Percentiles rank a stretch among this genome's conserved stretches.
Conservation (phyloP, 2,113 vertebrate species). For the Haplotaxodon microlepis region DNA sequence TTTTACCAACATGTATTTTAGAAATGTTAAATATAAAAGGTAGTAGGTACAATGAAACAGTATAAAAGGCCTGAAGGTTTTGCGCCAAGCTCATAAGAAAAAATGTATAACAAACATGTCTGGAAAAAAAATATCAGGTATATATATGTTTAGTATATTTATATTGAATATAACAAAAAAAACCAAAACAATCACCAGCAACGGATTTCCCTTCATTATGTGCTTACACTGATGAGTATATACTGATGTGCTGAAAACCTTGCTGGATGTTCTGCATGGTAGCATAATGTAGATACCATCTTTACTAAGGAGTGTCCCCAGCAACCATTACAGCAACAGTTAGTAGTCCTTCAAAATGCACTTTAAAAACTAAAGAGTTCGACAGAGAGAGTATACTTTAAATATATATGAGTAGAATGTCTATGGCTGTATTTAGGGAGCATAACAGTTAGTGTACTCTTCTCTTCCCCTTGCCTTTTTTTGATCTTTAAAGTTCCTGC, state of each 20-base stretch:
- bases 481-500: constrained; percentile 3
- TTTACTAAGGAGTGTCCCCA: accelerated
- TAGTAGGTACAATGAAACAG: background rate
- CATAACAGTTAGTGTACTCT: background rate
- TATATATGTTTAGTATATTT: background rate
- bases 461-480: background rate
- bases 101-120: background rate
- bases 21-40: background rate
- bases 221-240: background rate
- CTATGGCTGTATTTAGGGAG: background rate
- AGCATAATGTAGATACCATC: background rate
- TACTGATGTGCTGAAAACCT: background rate
- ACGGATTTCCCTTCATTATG: accelerated
- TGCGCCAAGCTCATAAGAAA: background rate
- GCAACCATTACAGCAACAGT: background rate
- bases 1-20: background rate
- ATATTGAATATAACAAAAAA: background rate
- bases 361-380: background rate
- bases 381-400: background rate
- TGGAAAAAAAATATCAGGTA: background rate
- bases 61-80: background rate
- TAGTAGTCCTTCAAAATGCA: background rate
- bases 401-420: background rate
- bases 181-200: background rate
- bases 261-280: background rate